Percentiles rank a stretch among this genome's conserved stretches.
Conservation (phyloP, 2,113 vertebrate species). For the Cynocephalus volans region DNA sequence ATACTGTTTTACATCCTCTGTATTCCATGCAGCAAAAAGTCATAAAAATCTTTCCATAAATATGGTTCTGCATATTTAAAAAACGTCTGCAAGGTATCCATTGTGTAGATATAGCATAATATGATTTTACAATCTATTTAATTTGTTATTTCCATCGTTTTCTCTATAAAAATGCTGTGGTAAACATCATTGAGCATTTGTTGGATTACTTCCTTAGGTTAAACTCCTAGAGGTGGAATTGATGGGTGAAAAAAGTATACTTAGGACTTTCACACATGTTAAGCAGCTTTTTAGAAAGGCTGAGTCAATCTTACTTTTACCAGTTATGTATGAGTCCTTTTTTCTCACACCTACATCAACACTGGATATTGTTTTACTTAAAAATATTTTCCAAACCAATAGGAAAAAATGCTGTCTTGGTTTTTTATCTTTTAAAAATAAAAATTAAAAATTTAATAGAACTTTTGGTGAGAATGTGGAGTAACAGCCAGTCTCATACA, state of each 20-base stretch:
- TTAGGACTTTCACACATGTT: not conserved
- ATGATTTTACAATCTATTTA: not conserved
- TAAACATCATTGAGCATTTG: not conserved
- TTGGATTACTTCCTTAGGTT: not conserved
- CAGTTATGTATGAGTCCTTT: not conserved
- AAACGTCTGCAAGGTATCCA: not conserved
- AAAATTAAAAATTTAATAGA: not conserved
- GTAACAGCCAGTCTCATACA: not conserved
- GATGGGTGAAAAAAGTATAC: not conserved
- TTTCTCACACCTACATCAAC: not conserved
- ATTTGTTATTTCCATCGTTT: not conserved
- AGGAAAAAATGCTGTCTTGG: not conserved
- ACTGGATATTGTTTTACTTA: not conserved
- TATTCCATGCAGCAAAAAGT: conserved; percentile 15
- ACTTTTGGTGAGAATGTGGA: not conserved
- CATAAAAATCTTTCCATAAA: not conserved
- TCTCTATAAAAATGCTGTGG: conserved; percentile 6
- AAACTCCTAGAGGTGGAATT: not conserved
- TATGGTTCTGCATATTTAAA: not conserved
- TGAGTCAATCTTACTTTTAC: not conserved
- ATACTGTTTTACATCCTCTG: not conserved
- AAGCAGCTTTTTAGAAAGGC: not conserved
- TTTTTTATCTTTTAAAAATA: not conserved
- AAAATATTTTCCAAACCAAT: conserved; percentile 17
- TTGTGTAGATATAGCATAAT: not conserved